Conservation (phyloP, 2,888 invertebrate genomes). For the Neoitamus cyanurus region DNA sequence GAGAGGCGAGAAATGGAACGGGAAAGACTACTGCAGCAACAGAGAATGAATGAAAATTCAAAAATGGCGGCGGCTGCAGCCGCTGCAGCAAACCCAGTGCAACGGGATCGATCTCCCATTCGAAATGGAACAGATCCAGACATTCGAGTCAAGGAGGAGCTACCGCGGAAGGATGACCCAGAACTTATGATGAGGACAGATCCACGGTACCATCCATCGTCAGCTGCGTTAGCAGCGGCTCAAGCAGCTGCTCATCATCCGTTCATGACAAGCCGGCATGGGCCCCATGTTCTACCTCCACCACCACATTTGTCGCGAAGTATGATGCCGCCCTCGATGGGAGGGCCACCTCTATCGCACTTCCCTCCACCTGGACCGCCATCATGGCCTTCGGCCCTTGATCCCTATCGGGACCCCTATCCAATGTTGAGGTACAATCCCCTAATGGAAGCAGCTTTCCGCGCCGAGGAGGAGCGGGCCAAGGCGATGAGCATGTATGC, state of each 20-base stretch:
- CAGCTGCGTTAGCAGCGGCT: constrained; percentile 61
- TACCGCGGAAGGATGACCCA: constrained; percentile 68
- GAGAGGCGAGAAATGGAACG: constrained; percentile 72
- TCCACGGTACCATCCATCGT: constrained; percentile 70
- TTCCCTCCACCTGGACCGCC: constrained; percentile 71
- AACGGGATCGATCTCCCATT: constrained; percentile 78
- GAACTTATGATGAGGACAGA: constrained; percentile 69
- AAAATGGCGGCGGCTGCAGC: constrained; percentile 66
- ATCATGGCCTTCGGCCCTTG: constrained; percentile 66
- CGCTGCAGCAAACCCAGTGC: constrained; percentile 57
- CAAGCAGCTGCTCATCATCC: constrained; percentile 67
- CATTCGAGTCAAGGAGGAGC: constrained; percentile 72
- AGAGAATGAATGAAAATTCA: constrained; percentile 68
- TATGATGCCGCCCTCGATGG: constrained; percentile 68
- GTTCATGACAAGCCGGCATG: constrained; percentile 67
- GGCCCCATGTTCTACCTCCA: constrained; percentile 68
- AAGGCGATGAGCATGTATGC: constrained; percentile 81
- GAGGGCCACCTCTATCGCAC: constrained; percentile 70
- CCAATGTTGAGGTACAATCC: constrained; percentile 82
- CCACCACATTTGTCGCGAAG: constrained; percentile 69
- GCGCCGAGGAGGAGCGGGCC: constrained; percentile 82
- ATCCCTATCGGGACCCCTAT: constrained; percentile 77
- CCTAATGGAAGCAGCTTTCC: constrained; percentile 80
- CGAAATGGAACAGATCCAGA: constrained; percentile 74
- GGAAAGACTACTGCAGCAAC: constrained; percentile 72